Evolutionary conservation across 1,140 invertebrate genomes (phyloP).

Genomic region (Oedothorax gibbosus): DNA sequence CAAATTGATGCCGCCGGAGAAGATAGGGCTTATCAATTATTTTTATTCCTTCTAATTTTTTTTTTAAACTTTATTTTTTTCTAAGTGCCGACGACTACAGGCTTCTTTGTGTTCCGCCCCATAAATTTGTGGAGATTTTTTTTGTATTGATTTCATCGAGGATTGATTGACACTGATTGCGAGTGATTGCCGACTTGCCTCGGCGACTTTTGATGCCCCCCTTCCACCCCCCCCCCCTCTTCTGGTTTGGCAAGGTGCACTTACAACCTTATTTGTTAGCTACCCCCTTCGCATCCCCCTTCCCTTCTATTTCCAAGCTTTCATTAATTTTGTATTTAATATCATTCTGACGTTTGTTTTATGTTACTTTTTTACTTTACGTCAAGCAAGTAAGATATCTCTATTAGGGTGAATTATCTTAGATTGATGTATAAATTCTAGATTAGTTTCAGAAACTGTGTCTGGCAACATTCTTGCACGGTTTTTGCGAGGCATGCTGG

Average conservation of each 20-base stretch:
- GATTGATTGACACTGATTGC: slow-evolving; percentile 60
- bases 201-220: slow-evolving; percentile 1
- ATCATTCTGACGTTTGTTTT: slow-evolving; percentile 48
- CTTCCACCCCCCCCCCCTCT: too few relatives aligned
- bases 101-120: slow-evolving; percentile 29
- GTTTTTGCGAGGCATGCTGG: too few relatives aligned
- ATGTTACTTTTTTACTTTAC: slow-evolving; percentile 24
- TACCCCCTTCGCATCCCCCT: slow-evolving; percentile 12
- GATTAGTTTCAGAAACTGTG: too few relatives aligned
- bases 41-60: slow-evolving; percentile 21
- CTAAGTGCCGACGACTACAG: neutral
- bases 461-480: too few relatives aligned
- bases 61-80: neutral
- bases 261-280: slow-evolving; percentile 46
- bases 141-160: slow-evolving; percentile 30
- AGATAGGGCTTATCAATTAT: slow-evolving; percentile 46
- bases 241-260: neutral
- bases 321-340: slow-evolving; percentile 62
- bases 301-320: neutral
- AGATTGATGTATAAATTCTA: too few relatives aligned
- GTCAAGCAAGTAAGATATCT: slow-evolving; percentile 30
- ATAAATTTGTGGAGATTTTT: slow-evolving; percentile 48
- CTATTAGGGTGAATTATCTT: slow-evolving; percentile 39
- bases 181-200: slow-evolving; percentile 54
- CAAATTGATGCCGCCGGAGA: slow-evolving; percentile 34